phyloP scores from a whole-genome alignment of 2,113 vertebrate genomes.

The Hyaena hyaena region DNA sequence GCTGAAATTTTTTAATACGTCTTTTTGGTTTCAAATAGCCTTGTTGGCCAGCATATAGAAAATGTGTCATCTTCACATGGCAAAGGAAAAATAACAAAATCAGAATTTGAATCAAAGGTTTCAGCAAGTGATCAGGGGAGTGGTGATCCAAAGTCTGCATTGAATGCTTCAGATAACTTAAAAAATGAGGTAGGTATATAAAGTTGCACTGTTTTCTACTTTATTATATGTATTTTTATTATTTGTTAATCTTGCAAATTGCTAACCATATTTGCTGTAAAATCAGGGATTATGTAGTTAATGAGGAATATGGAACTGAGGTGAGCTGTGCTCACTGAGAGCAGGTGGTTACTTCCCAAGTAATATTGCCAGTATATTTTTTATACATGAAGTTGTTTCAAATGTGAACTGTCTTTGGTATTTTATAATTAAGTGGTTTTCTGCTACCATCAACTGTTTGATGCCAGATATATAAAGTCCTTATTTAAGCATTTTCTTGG shows the following conservation, averaged over 20 bases:
- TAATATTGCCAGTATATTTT: background rate
- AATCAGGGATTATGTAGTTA: background rate
- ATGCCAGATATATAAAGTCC: background rate
- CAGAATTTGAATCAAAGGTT: slow-evolving; percentile 86
- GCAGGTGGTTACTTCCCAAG: background rate
- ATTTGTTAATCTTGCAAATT: background rate
- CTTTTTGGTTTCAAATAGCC: slow-evolving; percentile 82
- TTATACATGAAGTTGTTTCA: background rate
- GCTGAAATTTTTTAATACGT: slow-evolving; percentile 73
- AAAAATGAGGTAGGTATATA: slow-evolving; percentile 86
- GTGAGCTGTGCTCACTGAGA: background rate
- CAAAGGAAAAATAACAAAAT: slow-evolving; percentile 88
- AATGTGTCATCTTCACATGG: slow-evolving; percentile 87
- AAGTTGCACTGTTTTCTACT: background rate
- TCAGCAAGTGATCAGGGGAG: slow-evolving; percentile 79
- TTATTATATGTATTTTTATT: slow-evolving; percentile 11
- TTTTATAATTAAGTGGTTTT: slow-evolving; percentile 25
- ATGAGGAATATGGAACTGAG: background rate
- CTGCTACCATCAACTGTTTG: background rate
- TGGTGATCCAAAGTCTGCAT: slow-evolving; percentile 82
- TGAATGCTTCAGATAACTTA: slow-evolving; percentile 87
- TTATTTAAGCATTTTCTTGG: background rate
- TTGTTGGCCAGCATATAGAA: slow-evolving; percentile 89
- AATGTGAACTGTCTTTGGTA: background rate
- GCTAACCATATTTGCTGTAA: slow-evolving; percentile 5